Evolutionary conservation across 2,113 vertebrate genomes (phyloP).

Genomic region (Scytalopus superciliaris): DNA sequence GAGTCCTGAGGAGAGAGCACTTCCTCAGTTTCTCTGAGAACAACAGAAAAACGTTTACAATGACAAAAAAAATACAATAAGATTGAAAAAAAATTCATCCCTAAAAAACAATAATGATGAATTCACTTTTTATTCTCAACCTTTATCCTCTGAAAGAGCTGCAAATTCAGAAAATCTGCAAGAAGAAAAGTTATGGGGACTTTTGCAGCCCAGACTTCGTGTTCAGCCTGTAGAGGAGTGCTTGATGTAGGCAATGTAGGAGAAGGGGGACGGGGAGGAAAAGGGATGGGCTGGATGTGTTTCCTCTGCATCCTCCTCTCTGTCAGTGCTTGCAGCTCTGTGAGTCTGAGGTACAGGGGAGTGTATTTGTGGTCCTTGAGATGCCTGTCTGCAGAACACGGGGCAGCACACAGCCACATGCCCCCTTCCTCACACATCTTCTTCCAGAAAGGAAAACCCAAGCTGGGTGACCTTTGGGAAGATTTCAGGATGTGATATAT

Average conservation of each 20-base stretch:
- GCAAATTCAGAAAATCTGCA: neutral
- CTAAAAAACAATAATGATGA: neutral
- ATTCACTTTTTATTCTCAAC: neutral
- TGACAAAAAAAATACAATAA: neutral
- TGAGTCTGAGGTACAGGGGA: neutral
- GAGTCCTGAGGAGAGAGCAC: neutral
- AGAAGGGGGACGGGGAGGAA: neutral
- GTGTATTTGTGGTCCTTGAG: neutral
- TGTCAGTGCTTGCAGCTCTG: neutral
- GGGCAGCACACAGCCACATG: neutral
- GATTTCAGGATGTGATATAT: neutral
- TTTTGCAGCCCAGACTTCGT: neutral
- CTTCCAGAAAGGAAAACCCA: neutral
- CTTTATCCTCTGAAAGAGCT: neutral
- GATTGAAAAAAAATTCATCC: neutral
- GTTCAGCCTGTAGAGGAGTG: neutral
- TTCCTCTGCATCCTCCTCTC: neutral
- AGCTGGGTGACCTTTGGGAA: neutral
- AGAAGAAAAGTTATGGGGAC: neutral
- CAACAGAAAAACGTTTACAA: neutral
- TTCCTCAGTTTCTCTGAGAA: neutral
- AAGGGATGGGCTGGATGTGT: neutral
- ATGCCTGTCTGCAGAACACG: neutral
- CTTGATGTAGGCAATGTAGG: neutral
- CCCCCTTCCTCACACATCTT: neutral